Conservation (phyloP, 2,797 vertebrate species). For the Pangasius larnaudii region DNA sequence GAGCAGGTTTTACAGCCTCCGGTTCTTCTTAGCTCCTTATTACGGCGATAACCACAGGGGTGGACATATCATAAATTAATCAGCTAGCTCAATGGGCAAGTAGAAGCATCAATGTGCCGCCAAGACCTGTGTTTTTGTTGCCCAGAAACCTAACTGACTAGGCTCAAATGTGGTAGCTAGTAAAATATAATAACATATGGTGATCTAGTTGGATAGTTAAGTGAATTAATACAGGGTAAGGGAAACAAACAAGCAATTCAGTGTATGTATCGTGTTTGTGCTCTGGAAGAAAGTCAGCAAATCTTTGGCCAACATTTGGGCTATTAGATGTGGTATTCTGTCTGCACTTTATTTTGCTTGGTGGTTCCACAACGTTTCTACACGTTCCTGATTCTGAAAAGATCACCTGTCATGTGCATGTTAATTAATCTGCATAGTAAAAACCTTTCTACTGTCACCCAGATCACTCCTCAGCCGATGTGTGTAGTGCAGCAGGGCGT, state of each 20-base stretch:
- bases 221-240: not conserved
- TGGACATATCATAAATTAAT: not conserved
- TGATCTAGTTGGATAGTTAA: not conserved
- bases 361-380: not conserved
- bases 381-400: not conserved
- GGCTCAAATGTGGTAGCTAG: not conserved
- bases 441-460: not conserved
- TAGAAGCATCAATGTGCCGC: not conserved
- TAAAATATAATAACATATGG: not conserved
- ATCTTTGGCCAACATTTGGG: not conserved
- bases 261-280: not conserved
- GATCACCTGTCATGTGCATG: not conserved
- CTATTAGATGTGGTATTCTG: not conserved
- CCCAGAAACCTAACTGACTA: not conserved
- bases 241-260: not conserved
- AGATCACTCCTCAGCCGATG: not conserved
- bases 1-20: not conserved
- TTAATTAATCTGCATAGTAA: not conserved
- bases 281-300: not conserved
- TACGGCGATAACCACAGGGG: not conserved
- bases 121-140: not conserved
- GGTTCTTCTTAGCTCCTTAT: not conserved
- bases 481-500: not conserved
- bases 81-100: not conserved
- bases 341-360: not conserved